These are phyloP conservation scores for Galeruca laticollis DNA, from an alignment of 2,888 invertebrate genomes.

Conservation along the genomic window DNA sequence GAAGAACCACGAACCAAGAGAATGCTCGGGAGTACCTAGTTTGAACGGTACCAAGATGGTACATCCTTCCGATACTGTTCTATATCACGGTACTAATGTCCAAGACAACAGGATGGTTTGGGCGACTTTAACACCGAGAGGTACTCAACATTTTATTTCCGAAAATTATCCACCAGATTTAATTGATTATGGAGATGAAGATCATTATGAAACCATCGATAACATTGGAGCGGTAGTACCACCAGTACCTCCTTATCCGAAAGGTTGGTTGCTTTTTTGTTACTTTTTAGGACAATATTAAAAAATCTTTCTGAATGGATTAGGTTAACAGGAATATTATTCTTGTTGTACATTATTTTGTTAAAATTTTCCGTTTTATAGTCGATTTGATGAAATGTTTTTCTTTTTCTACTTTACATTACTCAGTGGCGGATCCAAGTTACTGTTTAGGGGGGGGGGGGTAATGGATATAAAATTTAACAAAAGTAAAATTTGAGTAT, in stretches of 20 bases:
- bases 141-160: constrained; percentile 82
- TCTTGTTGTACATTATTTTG: too few species aligned
- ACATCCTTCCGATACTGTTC: constrained; percentile 61
- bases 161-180: constrained; percentile 74
- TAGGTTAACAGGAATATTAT: neutral
- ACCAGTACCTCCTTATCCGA: constrained; percentile 38
- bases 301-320: neutral
- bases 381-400: too few species aligned
- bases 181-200: constrained; percentile 69
- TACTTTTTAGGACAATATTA: neutral
- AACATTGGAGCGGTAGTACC: constrained; percentile 43
- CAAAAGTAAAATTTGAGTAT: too few species aligned
- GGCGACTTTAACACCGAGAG: constrained; percentile 87
- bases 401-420: too few species aligned
- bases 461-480: too few species aligned
- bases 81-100: constrained; percentile 57
- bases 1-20: constrained; percentile 64
- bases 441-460: too few species aligned
- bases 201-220: constrained; percentile 80
- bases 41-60: constrained; percentile 63
- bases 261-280: constrained; percentile 34
- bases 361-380: neutral
- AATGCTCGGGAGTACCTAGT: constrained; percentile 65
- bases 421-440: too few species aligned
- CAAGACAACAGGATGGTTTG: constrained; percentile 70